A percentile compares a stretch with the other conserved stretches of the same genome.
These are phyloP conservation scores for Orussus abietinus DNA, from an alignment of 1,140 invertebrate genomes.

Conservation along the genomic window DNA sequence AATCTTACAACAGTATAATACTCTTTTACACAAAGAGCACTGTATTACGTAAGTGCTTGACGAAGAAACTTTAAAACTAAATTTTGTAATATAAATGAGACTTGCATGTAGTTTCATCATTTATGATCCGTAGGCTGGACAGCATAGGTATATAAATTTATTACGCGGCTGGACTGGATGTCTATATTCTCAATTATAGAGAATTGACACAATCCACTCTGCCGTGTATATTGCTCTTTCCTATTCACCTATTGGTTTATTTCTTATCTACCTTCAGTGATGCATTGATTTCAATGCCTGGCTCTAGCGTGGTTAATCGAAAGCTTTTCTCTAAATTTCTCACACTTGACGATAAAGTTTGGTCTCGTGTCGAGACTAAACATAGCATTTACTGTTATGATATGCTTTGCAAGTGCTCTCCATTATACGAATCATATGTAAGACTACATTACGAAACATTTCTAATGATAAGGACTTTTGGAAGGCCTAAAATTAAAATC, in stretches of 20 bases:
- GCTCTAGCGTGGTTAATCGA: constrained; percentile 21
- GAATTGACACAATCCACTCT: constrained; percentile 48
- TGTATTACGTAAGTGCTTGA: too few relatives aligned
- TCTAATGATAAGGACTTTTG: too few relatives aligned
- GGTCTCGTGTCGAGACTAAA: constrained; percentile 46
- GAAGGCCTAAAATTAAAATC: too few relatives aligned
- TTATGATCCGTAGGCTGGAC: constrained; percentile 15
- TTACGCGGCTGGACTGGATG: constrained; percentile 33
- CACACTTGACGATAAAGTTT: constrained; percentile 38
- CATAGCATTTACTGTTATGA: constrained; percentile 40
- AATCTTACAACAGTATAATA: too few relatives aligned
- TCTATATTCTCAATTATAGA: constrained; percentile 48
- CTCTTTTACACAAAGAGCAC: too few relatives aligned
- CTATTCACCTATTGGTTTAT: constrained; percentile 22
- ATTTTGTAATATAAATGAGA: too few relatives aligned
- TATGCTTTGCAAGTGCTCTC: constrained; percentile 27
- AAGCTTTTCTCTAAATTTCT: constrained; percentile 37
- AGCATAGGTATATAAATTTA: constrained; percentile 4
- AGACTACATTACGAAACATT: constrained; percentile 2
- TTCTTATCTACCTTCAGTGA: constrained; percentile 16
- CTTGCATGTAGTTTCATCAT: neutral
- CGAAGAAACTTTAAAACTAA: too few relatives aligned
- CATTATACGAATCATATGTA: constrained; percentile 19
- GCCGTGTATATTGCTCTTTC: constrained; percentile 23
- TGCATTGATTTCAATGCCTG: constrained; percentile 4